Conservation (phyloP, 1,140 invertebrate species). For the Drosophila kurseongensis region DNA sequence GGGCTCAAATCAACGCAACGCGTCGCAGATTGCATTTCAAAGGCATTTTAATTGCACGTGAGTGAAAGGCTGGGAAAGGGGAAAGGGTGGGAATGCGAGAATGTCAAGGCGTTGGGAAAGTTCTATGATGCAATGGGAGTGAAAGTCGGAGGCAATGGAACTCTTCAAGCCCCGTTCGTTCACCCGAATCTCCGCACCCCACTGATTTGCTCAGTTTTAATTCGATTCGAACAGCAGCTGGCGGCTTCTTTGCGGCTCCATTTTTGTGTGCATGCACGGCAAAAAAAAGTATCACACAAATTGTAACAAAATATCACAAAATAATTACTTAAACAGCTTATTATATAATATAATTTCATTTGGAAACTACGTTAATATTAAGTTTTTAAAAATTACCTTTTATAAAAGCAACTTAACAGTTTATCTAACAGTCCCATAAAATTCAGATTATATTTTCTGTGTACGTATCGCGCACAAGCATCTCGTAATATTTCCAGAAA, state of each 20-base stretch:
- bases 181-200: conserved; percentile 21
- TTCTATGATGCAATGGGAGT: conserved; percentile 46
- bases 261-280: conserved; percentile 19
- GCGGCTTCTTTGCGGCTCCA: conserved; percentile 34
- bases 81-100: conserved; percentile 1
- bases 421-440: no score
- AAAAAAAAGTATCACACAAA: not conserved
- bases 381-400: no score
- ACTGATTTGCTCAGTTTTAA: conserved; percentile 5
- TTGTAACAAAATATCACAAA: not conserved
- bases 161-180: conserved; percentile 36
- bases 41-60: conserved; percentile 75
- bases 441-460: not conserved
- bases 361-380: no score
- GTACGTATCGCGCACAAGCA: conserved; percentile 8
- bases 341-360: not conserved
- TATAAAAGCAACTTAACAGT: no score
- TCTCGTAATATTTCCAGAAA: conserved; percentile 14
- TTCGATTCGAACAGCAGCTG: conserved; percentile 20
- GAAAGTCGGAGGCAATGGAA: conserved; percentile 46
- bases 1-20: conserved; percentile 25
- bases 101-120: conserved; percentile 63
- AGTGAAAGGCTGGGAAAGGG: conserved; percentile 22
- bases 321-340: no score
- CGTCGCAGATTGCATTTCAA: conserved; percentile 62